A percentile compares a stretch with the other conserved stretches of the same genome.
Conservation (phyloP, 2,113 vertebrate genomes). For the Oriolus oriolus region DNA sequence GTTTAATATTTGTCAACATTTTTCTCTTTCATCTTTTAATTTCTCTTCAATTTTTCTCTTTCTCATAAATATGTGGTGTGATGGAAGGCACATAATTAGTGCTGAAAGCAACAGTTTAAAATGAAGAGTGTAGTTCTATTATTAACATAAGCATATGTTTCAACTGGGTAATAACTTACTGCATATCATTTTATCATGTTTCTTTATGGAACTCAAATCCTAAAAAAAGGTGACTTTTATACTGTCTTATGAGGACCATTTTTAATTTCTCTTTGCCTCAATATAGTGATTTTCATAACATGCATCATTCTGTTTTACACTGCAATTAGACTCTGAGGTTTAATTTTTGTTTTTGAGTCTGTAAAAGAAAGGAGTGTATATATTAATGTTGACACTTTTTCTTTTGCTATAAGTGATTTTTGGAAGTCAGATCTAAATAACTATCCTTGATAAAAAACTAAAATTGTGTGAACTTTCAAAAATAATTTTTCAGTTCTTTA, state of each 20-base stretch:
- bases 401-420: neutral
- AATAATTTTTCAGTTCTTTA: neutral
- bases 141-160: neutral
- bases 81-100: neutral
- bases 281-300: neutral
- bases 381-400: neutral
- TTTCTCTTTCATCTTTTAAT: neutral
- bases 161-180: neutral
- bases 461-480: neutral
- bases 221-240: neutral
- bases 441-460: neutral
- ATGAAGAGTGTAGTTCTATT: neutral
- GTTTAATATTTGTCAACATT: conserved; percentile 5
- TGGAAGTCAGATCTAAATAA: neutral
- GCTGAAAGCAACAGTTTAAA: neutral
- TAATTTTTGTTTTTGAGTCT: neutral
- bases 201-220: neutral
- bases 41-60: neutral
- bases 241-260: neutral
- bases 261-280: neutral
- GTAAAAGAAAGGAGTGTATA: neutral
- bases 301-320: neutral
- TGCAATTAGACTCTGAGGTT: neutral
- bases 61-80: neutral
- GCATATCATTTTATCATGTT: neutral